These are phyloP conservation scores for Ypsolopha sequella DNA, from an alignment of 2,888 invertebrate species.

Conservation along the genomic window DNA sequence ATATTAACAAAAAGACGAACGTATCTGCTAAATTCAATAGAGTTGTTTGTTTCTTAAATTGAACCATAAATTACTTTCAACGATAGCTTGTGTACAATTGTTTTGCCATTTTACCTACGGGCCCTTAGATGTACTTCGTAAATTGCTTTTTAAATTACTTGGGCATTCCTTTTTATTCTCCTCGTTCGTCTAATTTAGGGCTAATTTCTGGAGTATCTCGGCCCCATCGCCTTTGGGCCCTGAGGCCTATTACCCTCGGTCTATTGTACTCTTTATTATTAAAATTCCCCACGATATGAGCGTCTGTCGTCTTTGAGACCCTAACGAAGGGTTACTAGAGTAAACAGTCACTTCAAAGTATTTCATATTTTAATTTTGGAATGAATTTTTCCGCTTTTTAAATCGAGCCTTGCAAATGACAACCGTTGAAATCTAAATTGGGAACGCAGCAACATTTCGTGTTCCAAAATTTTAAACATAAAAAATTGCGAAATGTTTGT, in stretches of 20 bases:
- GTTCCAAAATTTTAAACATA: no score
- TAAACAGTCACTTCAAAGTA: neutral
- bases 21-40: neutral
- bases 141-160: conserved; percentile 55
- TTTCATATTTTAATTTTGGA: no score
- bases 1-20: neutral
- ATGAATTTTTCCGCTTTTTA: no score
- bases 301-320: conserved; percentile 21
- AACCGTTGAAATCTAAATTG: neutral
- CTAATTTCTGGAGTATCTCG: conserved; percentile 27
- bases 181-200: conserved; percentile 39
- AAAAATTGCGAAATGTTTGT: no score
- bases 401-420: neutral
- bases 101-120: conserved; percentile 13
- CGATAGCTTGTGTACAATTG: neutral
- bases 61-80: conserved; percentile 1
- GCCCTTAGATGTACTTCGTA: conserved; percentile 21
- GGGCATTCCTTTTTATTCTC: conserved; percentile 30
- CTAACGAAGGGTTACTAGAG: conserved; percentile 18
- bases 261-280: conserved; percentile 29
- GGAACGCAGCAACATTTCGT: no score
- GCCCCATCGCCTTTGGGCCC: conserved; percentile 21
- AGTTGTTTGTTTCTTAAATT: conserved; percentile 1
- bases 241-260: conserved; percentile 21
- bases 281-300: conserved; percentile 26